Evolutionary conservation across 2,113 vertebrate genomes (phyloP).

Genomic region (Vicugna pacos): DNA sequence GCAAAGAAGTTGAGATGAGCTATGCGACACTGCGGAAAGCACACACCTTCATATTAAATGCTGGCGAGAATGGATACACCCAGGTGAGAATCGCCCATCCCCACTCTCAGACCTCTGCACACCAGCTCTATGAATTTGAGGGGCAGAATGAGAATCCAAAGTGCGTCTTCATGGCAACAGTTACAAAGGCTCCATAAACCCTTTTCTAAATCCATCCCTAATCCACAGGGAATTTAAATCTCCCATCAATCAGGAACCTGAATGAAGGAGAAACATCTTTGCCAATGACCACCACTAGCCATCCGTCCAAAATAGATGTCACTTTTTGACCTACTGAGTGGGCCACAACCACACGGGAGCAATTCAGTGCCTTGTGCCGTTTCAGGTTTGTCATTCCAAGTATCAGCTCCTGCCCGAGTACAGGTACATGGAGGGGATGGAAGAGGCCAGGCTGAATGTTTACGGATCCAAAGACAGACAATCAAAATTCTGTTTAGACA

Average conservation of each 20-base stretch:
- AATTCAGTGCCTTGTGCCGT: fast-evolving
- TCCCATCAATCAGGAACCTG: not conserved
- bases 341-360: not conserved
- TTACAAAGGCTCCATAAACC: not conserved
- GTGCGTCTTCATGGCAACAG: not conserved
- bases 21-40: not conserved
- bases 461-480: not conserved
- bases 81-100: not conserved
- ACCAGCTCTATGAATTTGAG: fast-evolving
- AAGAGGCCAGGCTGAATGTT: not conserved
- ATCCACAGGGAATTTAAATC: not conserved
- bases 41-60: not conserved
- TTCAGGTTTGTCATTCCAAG: not conserved
- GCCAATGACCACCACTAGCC: not conserved
- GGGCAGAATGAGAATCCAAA: not conserved
- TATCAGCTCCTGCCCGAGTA: not conserved
- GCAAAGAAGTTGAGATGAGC: not conserved
- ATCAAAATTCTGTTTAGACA: not conserved
- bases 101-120: not conserved
- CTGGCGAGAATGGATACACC: not conserved
- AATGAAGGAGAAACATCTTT: not conserved
- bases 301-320: not conserved
- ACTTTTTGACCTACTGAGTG: not conserved
- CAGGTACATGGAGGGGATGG: not conserved
- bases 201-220: not conserved